These are phyloP conservation scores for Gymnopithys bicolor DNA, from an alignment of 2,797 vertebrate genomes.

Conservation along the genomic window DNA sequence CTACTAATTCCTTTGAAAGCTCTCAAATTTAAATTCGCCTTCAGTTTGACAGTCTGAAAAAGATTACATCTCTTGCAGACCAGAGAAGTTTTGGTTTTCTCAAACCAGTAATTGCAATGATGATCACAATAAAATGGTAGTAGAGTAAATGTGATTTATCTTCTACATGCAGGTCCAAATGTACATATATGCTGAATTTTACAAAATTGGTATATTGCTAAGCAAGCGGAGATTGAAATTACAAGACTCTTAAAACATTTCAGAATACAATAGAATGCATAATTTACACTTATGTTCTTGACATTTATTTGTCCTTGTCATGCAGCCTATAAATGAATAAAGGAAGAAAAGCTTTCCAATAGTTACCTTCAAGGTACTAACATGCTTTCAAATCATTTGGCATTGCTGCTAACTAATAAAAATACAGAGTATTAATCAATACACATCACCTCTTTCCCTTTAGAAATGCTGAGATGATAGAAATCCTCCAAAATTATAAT, in stretches of 20 bases:
- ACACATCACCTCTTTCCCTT: not conserved
- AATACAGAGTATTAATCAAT: not conserved
- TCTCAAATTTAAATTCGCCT: not conserved
- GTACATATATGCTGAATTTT: not conserved
- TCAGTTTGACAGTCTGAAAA: not conserved
- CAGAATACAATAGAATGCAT: not conserved
- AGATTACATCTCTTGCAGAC: not conserved
- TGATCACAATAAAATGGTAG: not conserved
- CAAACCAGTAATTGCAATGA: not conserved
- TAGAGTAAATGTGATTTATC: not conserved
- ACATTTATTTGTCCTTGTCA: conserved; percentile 1
- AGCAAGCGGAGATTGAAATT: not conserved
- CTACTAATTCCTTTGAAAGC: not conserved
- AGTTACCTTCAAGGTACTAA: not conserved
- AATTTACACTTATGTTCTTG: not conserved
- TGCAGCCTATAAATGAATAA: conserved; percentile 46
- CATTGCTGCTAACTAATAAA: not conserved
- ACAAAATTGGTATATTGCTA: not conserved
- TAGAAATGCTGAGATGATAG: not conserved
- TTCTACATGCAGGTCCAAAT: not conserved
- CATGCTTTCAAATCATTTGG: not conserved
- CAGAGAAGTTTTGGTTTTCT: not conserved
- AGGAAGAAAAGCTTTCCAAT: not conserved
- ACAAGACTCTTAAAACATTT: not conserved
- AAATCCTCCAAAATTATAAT: not conserved